Percentiles rank a stretch among this genome's conserved stretches.
phyloP scores from a whole-genome alignment of 2,113 vertebrate genomes.

The Pao palembangensis region DNA sequence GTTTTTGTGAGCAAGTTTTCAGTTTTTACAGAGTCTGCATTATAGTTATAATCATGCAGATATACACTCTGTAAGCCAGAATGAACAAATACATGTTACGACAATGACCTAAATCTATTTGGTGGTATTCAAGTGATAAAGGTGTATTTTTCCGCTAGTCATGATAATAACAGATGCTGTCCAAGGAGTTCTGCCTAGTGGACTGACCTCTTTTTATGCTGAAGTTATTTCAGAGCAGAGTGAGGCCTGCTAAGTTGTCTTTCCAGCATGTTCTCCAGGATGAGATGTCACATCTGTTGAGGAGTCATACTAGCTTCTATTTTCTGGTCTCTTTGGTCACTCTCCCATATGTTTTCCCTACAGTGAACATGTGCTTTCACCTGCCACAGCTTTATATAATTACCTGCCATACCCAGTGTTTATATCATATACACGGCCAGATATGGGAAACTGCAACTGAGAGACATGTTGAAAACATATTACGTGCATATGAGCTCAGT shows the following conservation, averaged over 20 bases:
- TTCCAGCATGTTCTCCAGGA: not conserved
- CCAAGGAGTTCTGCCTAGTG: not conserved
- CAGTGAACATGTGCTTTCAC: constrained; percentile 27
- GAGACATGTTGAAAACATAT: constrained; percentile 19
- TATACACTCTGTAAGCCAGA: too few species aligned
- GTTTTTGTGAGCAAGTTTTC: too few species aligned
- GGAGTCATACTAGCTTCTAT: constrained; percentile 14
- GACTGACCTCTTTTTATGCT: not conserved
- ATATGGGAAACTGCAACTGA: constrained; percentile 21
- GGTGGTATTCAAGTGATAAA: not conserved
- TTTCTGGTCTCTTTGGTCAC: constrained; percentile 14
- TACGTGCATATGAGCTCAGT: not conserved
- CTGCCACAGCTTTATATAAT: constrained; percentile 38
- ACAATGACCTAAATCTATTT: not conserved
- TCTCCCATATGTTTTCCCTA: constrained; percentile 9
- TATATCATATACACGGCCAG: constrained; percentile 27
- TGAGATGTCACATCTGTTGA: constrained; percentile 21
- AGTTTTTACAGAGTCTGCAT: too few species aligned
- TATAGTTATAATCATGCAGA: too few species aligned
- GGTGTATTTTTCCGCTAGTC: not conserved
- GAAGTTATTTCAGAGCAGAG: constrained; percentile 9
- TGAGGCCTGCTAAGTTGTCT: constrained; percentile 3
- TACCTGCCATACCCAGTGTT: constrained; percentile 28
- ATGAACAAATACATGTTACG: not conserved
- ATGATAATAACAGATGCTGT: not conserved